Conservation (phyloP, 2,113 vertebrate genomes). For the Callipepla californica region DNA sequence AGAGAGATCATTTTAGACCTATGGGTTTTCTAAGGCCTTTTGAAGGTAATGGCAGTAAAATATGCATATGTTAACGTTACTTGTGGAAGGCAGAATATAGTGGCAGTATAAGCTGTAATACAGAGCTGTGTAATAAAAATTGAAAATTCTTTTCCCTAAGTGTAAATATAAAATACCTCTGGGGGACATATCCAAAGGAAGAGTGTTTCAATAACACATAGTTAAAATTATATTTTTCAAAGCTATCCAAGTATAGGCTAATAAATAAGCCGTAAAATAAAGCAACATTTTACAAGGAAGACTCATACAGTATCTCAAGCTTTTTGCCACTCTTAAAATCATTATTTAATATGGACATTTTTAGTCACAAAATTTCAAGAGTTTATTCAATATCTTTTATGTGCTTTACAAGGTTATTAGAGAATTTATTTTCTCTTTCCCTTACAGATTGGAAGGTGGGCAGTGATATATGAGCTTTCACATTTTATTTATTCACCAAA, state of each 20-base stretch:
- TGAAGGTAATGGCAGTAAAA: constrained; percentile 71
- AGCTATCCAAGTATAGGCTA: constrained; percentile 61
- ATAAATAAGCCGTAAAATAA: constrained; percentile 80
- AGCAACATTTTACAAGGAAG: constrained; percentile 69
- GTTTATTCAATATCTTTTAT: constrained; percentile 85
- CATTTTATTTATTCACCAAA: constrained; percentile 92
- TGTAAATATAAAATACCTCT: constrained; percentile 75
- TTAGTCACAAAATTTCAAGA: constrained; percentile 78
- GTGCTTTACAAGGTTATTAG: constrained; percentile 90
- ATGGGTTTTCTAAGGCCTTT: constrained; percentile 68
- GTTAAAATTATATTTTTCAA: constrained; percentile 78
- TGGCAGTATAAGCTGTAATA: constrained; percentile 68
- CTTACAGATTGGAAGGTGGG: constrained; percentile 87
- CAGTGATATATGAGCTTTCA: constrained; percentile 90
- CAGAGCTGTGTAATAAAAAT: constrained; percentile 66
- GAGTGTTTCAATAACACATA: constrained; percentile 71
- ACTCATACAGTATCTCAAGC: constrained; percentile 69
- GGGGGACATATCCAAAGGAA: constrained; percentile 70
- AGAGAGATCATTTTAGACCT: constrained; percentile 67
- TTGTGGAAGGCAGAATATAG: constrained; percentile 62
- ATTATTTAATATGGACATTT: constrained; percentile 77
- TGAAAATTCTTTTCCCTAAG: constrained; percentile 66
- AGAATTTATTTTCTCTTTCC: constrained; percentile 90
- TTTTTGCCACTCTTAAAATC: constrained; percentile 71
- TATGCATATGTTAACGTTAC: constrained; percentile 72